Evolutionary conservation across 35 echinoderm and acorn worm species (phyloP).

Genomic region (Lytechinus pictus): DNA sequence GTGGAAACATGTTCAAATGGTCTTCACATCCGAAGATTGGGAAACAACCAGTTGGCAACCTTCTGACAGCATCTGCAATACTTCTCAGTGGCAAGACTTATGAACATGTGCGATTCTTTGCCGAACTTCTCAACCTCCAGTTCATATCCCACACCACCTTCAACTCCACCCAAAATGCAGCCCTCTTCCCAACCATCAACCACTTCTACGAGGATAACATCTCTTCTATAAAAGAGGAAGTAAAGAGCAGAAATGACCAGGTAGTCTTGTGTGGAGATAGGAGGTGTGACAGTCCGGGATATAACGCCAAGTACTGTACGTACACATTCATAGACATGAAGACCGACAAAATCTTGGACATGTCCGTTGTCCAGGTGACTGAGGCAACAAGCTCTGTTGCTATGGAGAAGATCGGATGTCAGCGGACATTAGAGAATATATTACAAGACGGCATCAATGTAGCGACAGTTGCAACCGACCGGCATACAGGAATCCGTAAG

Average conservation of each 20-base stretch:
- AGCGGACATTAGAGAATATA: not conserved
- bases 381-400: conserved; percentile 63
- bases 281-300: conserved; percentile 54
- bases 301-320: conserved; percentile 31
- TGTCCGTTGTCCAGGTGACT: conserved; percentile 63
- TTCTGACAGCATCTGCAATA: conserved; percentile 57
- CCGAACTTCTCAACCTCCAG: conserved; percentile 32
- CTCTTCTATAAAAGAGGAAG: not conserved
- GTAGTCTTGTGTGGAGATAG: conserved; percentile 59
- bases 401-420: conserved; percentile 69
- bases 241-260: not conserved
- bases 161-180: not conserved
- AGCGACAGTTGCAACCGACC: conserved; percentile 56
- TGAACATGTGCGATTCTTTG: conserved; percentile 12
- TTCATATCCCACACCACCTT: conserved; percentile 51
- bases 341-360: conserved; percentile 37
- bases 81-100: conserved; percentile 69
- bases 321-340: conserved; percentile 64
- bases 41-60: conserved; percentile 58
- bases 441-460: not conserved
- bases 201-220: not conserved
- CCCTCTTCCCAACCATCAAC: conserved; percentile 48
- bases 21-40: conserved; percentile 57
- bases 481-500: conserved; percentile 51
- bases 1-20: conserved; percentile 33